A percentile compares a stretch with the other conserved stretches of the same genome.
These are phyloP conservation scores for Neosilurus hyrtlii DNA, from an alignment of 2,797 vertebrate genomes.

Conservation along the genomic window DNA sequence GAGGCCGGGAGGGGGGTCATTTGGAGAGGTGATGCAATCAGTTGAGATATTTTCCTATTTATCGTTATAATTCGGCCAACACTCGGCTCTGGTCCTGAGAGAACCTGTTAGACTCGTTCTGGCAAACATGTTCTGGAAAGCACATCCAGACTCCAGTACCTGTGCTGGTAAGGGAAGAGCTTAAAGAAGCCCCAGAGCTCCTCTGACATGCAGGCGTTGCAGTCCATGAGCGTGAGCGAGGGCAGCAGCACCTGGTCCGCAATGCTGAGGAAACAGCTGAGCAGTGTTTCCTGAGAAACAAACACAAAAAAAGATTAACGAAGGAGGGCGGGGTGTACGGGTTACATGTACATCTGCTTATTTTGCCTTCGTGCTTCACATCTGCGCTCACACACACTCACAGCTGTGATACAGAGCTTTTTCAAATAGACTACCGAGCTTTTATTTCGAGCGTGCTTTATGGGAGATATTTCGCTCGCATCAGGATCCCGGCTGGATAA, in stretches of 20 bases:
- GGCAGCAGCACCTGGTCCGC: conserved; percentile 96
- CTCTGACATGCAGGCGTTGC: conserved; percentile 98
- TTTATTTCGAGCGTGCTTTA: not conserved
- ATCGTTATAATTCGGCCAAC: not conserved
- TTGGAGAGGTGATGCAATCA: not conserved
- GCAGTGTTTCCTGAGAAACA: conserved; percentile 80
- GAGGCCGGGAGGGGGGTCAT: not conserved
- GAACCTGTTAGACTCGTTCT: not conserved
- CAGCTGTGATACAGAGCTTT: not conserved
- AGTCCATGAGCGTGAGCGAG: conserved; percentile 95
- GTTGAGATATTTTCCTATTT: not conserved
- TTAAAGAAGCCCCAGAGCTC: conserved; percentile 98
- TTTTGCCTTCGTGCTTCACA: not conserved
- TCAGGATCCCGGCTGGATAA: conserved; percentile 4
- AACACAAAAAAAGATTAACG: not conserved
- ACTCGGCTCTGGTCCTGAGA: not conserved
- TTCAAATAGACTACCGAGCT: not conserved
- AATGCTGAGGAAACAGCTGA: conserved; percentile 96
- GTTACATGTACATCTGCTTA: not conserved
- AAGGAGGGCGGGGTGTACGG: not conserved
- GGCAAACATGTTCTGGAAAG: not conserved
- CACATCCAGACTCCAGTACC: conserved; percentile 68
- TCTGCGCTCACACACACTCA: not conserved
- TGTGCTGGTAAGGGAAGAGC: conserved; percentile 95
- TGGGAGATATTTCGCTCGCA: not conserved